phyloP scores from a whole-genome alignment of 2,113 vertebrate genomes.

The Mystacornis crossleyi region DNA sequence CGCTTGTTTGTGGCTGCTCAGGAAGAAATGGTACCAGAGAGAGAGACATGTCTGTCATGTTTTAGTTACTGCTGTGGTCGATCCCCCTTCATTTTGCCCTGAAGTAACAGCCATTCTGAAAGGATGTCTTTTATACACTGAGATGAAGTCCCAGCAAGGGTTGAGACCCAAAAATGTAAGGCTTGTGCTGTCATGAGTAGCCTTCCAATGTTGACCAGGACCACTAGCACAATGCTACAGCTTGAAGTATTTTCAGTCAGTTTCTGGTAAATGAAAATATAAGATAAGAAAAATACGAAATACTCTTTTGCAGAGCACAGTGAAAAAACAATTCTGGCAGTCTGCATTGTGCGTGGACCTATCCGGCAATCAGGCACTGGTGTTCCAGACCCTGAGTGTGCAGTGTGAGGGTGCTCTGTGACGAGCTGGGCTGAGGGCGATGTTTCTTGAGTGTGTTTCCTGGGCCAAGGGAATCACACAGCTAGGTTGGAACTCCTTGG shows the following conservation, averaged over 20 bases:
- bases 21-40: not conserved
- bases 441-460: not conserved
- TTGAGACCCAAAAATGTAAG: not conserved
- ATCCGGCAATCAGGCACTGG: not conserved
- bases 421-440: accelerated
- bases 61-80: not conserved
- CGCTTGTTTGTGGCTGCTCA: not conserved
- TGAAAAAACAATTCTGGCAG: not conserved
- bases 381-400: not conserved
- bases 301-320: not conserved
- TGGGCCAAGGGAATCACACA: not conserved
- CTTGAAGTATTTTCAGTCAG: constrained; percentile 29
- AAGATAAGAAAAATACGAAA: not conserved
- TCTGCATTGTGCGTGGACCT: not conserved
- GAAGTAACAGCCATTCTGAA: not conserved
- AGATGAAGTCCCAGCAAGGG: not conserved
- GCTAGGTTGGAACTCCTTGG: not conserved
- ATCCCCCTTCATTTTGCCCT: not conserved
- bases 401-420: not conserved
- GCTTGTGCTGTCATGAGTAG: accelerated
- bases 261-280: constrained; percentile 14
- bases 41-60: not conserved
- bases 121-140: not conserved
- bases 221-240: not conserved
- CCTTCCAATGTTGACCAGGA: not conserved